Percentiles rank a stretch among this genome's conserved stretches.
Conservation (phyloP, 2,113 vertebrate genomes). For the Crypturellus undulatus region DNA sequence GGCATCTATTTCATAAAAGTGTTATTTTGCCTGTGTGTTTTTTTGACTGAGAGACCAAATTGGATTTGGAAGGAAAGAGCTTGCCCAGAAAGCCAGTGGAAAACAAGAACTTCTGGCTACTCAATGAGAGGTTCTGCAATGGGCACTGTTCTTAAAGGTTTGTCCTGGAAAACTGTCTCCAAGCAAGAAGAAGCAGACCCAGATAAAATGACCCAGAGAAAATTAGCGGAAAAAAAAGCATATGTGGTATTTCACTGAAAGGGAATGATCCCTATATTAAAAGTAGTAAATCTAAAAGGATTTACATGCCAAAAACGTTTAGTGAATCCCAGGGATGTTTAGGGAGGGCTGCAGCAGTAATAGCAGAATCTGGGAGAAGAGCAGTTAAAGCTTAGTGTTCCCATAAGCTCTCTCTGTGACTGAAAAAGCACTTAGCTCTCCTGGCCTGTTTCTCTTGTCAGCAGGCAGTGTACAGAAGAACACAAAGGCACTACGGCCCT, state of each 20-base stretch:
- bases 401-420: background rate
- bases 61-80: background rate
- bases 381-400: background rate
- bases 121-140: background rate
- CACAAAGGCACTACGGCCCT: background rate
- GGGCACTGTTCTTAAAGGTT: background rate
- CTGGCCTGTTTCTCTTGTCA: background rate
- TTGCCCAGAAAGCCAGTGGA: background rate
- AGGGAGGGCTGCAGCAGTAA: background rate
- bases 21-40: background rate
- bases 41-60: background rate
- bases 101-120: background rate
- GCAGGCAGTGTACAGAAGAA: background rate
- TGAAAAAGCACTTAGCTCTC: slow-evolving; percentile 19
- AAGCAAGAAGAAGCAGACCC: background rate
- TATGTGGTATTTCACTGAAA: background rate
- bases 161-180: background rate
- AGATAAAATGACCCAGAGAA: background rate
- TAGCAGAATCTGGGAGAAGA: background rate
- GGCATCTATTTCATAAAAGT: background rate
- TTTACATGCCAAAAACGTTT: background rate
- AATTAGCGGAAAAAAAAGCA: background rate
- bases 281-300: background rate
- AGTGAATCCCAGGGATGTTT: background rate
- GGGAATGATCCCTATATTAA: background rate